Percentiles rank a stretch among this genome's conserved stretches.
phyloP scores from a whole-genome alignment of 2,797 vertebrate species.

The Phrynocephalus guinanensis region DNA sequence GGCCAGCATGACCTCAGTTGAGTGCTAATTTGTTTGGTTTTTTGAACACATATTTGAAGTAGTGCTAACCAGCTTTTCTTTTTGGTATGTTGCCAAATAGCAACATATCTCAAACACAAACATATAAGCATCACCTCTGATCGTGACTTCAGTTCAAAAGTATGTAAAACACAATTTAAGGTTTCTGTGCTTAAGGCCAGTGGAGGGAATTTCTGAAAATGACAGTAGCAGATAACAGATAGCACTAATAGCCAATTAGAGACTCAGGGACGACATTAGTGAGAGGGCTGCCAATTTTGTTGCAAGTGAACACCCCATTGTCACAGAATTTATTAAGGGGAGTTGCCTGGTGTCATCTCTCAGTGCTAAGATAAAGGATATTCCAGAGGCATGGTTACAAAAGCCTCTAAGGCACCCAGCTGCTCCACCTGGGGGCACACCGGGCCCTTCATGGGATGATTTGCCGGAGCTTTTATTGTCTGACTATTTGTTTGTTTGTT shows the following conservation, averaged over 20 bases:
- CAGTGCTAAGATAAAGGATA: neutral
- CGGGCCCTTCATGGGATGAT: neutral
- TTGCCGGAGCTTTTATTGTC: neutral
- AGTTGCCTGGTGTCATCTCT: neutral
- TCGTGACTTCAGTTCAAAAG: neutral
- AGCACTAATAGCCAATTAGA: neutral
- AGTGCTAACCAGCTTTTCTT: neutral
- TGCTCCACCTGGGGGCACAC: neutral
- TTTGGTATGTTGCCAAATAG: neutral
- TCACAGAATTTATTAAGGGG: neutral
- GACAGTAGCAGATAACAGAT: neutral
- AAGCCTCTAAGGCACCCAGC: neutral
- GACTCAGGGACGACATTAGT: neutral
- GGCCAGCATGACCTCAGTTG: neutral
- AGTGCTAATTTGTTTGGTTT: neutral
- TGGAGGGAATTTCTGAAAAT: neutral
- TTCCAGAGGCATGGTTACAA: neutral
- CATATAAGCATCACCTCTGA: neutral
- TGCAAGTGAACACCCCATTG: neutral
- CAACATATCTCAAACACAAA: neutral
- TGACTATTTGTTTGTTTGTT: neutral
- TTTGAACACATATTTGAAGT: neutral
- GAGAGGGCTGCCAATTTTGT: neutral
- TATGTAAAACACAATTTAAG: neutral
- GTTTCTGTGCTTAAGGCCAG: neutral